Conservation (phyloP, 2,113 vertebrate species). For the Puffinus mauretanicus region DNA sequence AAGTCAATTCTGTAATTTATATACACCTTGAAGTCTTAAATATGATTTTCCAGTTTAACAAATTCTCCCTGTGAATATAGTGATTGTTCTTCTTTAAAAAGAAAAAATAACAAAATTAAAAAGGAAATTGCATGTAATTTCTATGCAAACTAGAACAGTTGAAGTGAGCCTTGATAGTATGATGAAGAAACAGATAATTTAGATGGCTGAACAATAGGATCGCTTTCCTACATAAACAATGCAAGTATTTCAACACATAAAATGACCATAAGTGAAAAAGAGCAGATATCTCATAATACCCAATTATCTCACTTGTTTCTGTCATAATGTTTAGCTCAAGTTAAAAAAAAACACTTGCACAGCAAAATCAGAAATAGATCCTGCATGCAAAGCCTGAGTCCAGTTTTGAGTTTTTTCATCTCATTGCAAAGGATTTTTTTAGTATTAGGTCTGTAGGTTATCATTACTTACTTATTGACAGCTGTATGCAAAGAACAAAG, state of each 20-base stretch:
- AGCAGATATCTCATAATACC: not conserved
- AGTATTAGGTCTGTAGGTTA: not conserved
- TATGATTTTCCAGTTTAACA: not conserved
- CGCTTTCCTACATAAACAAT: not conserved
- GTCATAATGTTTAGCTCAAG: not conserved
- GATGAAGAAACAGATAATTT: not conserved
- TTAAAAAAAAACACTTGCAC: not conserved
- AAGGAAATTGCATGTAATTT: slow-evolving; percentile 1
- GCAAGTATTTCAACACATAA: slow-evolving; percentile 12
- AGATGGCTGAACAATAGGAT: not conserved
- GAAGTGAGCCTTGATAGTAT: not conserved
- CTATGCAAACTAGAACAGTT: not conserved
- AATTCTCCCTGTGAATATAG: not conserved
- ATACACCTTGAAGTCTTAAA: slow-evolving; percentile 24
- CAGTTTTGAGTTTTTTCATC: not conserved
- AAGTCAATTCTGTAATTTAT: slow-evolving; percentile 20
- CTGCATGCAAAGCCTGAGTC: not conserved
- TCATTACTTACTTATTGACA: not conserved
- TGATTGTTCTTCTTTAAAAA: not conserved
- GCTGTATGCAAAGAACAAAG: not conserved
- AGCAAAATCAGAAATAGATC: slow-evolving; percentile 3
- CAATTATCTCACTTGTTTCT: slow-evolving; percentile 13
- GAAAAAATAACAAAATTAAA: not conserved
- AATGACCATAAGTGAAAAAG: slow-evolving; percentile 26
- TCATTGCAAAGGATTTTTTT: not conserved